Conservation (phyloP, 2,888 invertebrate genomes). For the Fragum whitleyi region DNA sequence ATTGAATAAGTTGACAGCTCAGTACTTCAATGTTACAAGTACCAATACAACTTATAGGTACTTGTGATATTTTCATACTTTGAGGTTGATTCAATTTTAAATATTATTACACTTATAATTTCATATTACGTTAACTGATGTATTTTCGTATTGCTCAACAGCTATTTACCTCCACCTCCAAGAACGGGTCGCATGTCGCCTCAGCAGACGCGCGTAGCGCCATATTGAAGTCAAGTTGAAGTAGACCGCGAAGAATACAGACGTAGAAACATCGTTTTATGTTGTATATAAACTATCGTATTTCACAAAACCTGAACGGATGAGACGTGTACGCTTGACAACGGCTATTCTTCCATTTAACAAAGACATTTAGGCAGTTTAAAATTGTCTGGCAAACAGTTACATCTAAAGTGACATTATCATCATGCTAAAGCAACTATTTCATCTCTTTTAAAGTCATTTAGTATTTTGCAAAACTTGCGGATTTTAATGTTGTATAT, state of each 20-base stretch:
- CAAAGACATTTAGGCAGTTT: background rate
- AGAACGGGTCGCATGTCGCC: constrained; percentile 71
- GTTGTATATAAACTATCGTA: constrained; percentile 13
- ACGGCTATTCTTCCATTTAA: background rate
- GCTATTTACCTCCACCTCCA: constrained; percentile 75
- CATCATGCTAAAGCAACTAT: background rate
- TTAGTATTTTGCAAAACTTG: background rate
- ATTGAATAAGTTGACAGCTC: no score
- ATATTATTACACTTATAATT: no score
- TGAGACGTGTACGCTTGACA: background rate
- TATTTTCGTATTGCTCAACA: constrained; percentile 65
- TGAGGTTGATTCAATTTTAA: no score
- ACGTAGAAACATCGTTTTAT: constrained; percentile 4
- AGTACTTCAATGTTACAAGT: no score
- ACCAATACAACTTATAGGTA: no score
- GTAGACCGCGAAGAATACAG: constrained; percentile 55
- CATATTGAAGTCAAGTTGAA: constrained; percentile 67
- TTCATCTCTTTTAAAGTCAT: background rate
- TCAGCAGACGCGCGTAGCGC: constrained; percentile 77
- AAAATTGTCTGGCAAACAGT: background rate
- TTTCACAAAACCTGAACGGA: background rate
- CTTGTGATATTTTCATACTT: no score
- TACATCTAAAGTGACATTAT: background rate
- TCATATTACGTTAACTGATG: constrained; percentile 2
- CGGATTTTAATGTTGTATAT: background rate